These are phyloP conservation scores for Procavia capensis DNA, from an alignment of 2,113 vertebrate species.

Conservation along the genomic window DNA sequence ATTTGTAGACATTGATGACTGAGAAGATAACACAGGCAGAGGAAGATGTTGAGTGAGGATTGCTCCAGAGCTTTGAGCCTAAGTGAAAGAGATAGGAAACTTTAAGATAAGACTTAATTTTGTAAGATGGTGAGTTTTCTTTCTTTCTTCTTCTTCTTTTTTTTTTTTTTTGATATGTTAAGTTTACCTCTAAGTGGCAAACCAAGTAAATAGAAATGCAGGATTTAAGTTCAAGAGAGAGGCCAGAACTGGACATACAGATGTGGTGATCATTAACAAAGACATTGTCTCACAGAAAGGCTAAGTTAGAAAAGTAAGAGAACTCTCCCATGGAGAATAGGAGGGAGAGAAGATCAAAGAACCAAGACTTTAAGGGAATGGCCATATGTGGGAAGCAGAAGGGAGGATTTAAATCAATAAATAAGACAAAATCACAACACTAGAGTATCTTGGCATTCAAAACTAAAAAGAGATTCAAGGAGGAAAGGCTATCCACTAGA, in stretches of 20 bases:
- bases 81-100: neutral
- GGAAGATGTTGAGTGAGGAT: neutral
- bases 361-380: conserved; percentile 21
- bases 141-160: no score
- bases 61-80: neutral
- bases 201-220: conserved; percentile 14
- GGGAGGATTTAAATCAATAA: neutral
- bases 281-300: neutral
- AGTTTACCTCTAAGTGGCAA: neutral
- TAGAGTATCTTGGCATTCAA: neutral
- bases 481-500: neutral
- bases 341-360: neutral
- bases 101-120: neutral
- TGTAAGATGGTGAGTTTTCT: conserved; percentile 10
- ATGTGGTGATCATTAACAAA: neutral
- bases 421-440: neutral
- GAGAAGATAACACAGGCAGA: neutral
- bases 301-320: neutral
- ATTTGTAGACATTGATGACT: neutral
- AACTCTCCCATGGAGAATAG: neutral
- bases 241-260: neutral
- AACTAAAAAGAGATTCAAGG: neutral
- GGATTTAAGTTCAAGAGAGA: conserved; percentile 1
- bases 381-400: neutral
- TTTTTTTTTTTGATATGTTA: neutral